phyloP scores from a whole-genome alignment of 2,888 invertebrate genomes.

The Dendrolimus pini region DNA sequence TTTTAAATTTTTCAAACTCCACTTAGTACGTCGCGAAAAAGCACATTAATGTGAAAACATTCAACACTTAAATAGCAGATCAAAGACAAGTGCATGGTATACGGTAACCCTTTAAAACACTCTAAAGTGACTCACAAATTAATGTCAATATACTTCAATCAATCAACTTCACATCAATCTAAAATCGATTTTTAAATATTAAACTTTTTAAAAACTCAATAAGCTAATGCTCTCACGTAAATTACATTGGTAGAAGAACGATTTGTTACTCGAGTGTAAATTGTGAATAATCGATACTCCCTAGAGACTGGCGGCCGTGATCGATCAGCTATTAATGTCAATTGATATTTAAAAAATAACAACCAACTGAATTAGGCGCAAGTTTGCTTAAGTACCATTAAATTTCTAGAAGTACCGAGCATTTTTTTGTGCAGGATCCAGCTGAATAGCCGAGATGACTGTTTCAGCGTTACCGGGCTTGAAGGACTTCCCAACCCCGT shows the following conservation, averaged over 20 bases:
- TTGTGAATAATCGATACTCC: slow-evolving; percentile 37
- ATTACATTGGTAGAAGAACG: slow-evolving; percentile 50
- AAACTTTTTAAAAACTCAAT: background rate
- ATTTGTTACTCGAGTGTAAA: slow-evolving; percentile 54
- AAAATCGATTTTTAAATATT: background rate
- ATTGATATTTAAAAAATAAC: slow-evolving; percentile 19
- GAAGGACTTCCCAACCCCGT: too few relatives aligned
- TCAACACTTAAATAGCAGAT: too few relatives aligned
- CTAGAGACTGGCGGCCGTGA: slow-evolving; percentile 28
- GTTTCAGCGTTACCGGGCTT: too few relatives aligned
- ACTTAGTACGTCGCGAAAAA: too few relatives aligned
- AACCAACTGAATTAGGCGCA: background rate
- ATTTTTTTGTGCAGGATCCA: too few relatives aligned
- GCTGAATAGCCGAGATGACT: too few relatives aligned
- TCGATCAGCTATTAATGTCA: slow-evolving; percentile 55
- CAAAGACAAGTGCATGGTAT: too few relatives aligned
- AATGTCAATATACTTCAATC: background rate
- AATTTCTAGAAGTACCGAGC: background rate
- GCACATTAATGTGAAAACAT: too few relatives aligned
- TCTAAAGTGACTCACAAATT: background rate
- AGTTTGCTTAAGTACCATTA: too few relatives aligned
- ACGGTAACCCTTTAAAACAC: background rate
- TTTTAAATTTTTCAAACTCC: too few relatives aligned
- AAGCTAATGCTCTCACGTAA: slow-evolving; percentile 44
- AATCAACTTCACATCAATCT: background rate